Evolutionary conservation across 2,797 vertebrate genomes (phyloP).

Genomic region (Benthosema pterotum): DNA sequence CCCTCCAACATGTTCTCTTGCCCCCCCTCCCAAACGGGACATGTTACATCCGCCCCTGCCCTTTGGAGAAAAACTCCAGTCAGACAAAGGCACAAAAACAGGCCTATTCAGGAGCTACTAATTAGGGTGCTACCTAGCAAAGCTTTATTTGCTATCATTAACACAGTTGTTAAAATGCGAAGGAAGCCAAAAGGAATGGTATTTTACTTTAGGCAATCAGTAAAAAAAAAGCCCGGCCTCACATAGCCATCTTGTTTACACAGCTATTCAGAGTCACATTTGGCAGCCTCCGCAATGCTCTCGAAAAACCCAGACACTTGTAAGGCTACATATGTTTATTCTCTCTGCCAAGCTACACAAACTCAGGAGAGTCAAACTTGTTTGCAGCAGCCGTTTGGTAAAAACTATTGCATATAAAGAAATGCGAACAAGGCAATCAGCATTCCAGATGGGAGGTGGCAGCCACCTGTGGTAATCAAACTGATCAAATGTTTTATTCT

Average conservation of each 20-base stretch:
- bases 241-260: slow-evolving; percentile 77
- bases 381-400: slow-evolving; percentile 65
- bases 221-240: slow-evolving; percentile 62
- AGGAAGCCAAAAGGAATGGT: slow-evolving; percentile 65
- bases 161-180: slow-evolving; percentile 68
- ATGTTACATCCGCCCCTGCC: too few relatives aligned
- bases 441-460: slow-evolving; percentile 69
- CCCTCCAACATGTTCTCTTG: too few relatives aligned
- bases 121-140: slow-evolving; percentile 65
- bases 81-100: slow-evolving; percentile 48
- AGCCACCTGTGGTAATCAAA: slow-evolving; percentile 72
- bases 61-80: slow-evolving; percentile 59
- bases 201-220: slow-evolving; percentile 73
- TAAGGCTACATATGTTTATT: slow-evolving; percentile 73
- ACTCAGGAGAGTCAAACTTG: slow-evolving; percentile 69
- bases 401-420: slow-evolving; percentile 56
- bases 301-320: slow-evolving; percentile 74
- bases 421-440: slow-evolving; percentile 53
- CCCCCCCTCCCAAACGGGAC: too few relatives aligned
- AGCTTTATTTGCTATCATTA: slow-evolving; percentile 75
- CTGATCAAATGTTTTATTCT: slow-evolving; percentile 55
- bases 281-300: slow-evolving; percentile 67
- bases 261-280: slow-evolving; percentile 77
- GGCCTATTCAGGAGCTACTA: slow-evolving; percentile 54
- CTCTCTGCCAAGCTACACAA: slow-evolving; percentile 72